These are phyloP conservation scores for Caenorhabditis plicata DNA, from an alignment of 2,888 invertebrate genomes.

Conservation along the genomic window DNA sequence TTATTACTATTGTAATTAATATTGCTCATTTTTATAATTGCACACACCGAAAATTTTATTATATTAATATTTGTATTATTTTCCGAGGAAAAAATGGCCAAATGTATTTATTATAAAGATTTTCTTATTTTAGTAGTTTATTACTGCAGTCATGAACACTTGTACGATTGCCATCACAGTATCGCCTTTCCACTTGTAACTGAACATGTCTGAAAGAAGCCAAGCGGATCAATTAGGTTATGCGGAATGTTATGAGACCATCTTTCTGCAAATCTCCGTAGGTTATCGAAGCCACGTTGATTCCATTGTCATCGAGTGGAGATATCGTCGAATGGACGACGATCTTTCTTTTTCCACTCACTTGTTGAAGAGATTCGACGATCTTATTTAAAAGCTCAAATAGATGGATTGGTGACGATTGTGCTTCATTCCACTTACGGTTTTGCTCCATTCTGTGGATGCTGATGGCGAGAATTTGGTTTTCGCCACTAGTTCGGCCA, in stretches of 20 bases:
- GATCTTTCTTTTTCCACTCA: constrained; percentile 9
- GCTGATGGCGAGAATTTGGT: constrained; percentile 9
- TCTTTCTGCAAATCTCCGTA: constrained; percentile 10
- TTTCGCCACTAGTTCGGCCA: constrained; percentile 4
- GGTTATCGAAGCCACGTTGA: constrained; percentile 15
- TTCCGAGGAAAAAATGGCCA: too few species aligned
- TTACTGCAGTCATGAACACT: too few species aligned
- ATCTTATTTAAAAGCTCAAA: constrained; percentile 10
- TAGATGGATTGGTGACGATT: too few species aligned
- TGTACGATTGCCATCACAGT: constrained; percentile 9
- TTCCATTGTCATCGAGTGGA: constrained; percentile 1
- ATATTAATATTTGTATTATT: too few species aligned
- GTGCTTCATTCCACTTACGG: too few species aligned
- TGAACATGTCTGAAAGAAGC: constrained; percentile 2
- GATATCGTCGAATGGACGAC: constrained; percentile 10
- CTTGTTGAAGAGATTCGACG: background rate
- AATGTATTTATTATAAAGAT: too few species aligned
- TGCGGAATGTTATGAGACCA: too few species aligned
- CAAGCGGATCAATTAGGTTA: too few species aligned
- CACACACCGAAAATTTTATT: background rate
- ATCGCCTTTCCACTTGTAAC: constrained; percentile 12
- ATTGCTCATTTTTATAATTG: background rate
- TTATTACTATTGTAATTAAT: background rate
- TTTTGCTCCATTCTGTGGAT: constrained; percentile 11
- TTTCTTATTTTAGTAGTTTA: too few species aligned